Percentiles rank a stretch among this genome's conserved stretches.
These are phyloP conservation scores for Dolichoris vasculosae DNA, from an alignment of 1,140 invertebrate species.

Conservation along the genomic window DNA sequence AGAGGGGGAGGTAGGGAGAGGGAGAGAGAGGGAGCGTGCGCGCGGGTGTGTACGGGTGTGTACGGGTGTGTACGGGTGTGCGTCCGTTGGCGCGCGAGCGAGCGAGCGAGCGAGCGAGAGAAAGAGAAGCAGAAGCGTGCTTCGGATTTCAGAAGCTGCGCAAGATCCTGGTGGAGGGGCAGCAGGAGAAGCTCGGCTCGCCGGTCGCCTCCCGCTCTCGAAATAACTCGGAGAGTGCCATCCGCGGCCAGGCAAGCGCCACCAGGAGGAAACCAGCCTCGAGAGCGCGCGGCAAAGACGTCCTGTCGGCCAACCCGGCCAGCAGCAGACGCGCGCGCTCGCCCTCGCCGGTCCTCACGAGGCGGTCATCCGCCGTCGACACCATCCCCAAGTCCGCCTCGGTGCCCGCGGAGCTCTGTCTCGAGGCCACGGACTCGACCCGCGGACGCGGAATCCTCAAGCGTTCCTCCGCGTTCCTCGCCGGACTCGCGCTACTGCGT, in stretches of 20 bases:
- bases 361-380: too few relatives aligned
- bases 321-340: conserved; percentile 21
- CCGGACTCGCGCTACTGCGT: conserved; percentile 46
- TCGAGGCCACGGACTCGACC: background rate
- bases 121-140: background rate
- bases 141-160: conserved; percentile 41
- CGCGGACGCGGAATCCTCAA: conserved; percentile 58
- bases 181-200: background rate
- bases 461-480: conserved; percentile 61
- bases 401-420: conserved; percentile 61
- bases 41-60: background rate
- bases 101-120: background rate
- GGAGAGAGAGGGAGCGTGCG: too few relatives aligned
- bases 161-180: conserved; percentile 42
- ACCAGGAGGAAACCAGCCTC: background rate
- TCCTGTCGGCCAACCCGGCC: background rate
- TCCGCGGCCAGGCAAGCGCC: background rate
- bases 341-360: conserved; percentile 34
- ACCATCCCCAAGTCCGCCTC: conserved; percentile 63
- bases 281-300: background rate
- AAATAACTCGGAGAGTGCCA: background rate
- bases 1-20: background rate
- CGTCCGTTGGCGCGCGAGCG: too few relatives aligned
- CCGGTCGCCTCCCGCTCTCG: background rate
- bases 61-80: background rate